Conservation (phyloP, 2,797 vertebrate genomes). For the Fistularia commersonii region DNA sequence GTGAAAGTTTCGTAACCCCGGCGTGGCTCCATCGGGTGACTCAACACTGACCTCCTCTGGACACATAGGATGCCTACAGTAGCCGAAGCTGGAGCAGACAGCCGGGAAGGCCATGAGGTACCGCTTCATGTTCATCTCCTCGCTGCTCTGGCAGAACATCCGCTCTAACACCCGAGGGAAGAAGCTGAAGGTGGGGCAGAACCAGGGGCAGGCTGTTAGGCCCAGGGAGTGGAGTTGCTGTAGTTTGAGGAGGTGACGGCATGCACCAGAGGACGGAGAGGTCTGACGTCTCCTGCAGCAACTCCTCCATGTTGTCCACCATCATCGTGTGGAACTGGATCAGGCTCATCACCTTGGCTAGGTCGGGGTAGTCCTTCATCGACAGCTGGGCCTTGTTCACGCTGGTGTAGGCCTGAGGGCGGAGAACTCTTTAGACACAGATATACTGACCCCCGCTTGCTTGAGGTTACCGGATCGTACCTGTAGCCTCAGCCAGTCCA, state of each 20-base stretch:
- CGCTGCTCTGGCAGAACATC: conserved; percentile 80
- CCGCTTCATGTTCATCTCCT: conserved; percentile 79
- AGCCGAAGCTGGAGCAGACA: conserved; percentile 80
- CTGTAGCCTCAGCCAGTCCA: conserved; percentile 94
- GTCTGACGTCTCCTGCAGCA: conserved; percentile 83
- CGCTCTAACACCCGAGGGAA: conserved; percentile 83
- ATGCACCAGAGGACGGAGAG: conserved; percentile 84
- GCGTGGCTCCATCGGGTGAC: conserved; percentile 6
- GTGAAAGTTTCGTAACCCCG: background rate
- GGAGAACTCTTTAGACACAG: conserved; percentile 29
- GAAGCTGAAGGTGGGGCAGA: conserved; percentile 67
- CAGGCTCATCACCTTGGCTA: conserved; percentile 88
- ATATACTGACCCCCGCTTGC: background rate
- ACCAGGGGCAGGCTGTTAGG: background rate
- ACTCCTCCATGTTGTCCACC: conserved; percentile 80
- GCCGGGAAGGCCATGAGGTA: conserved; percentile 82
- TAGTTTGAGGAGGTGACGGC: too few species aligned
- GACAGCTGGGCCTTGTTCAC: conserved; percentile 82
- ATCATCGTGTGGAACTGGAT: conserved; percentile 88
- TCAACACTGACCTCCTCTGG: conserved; percentile 88
- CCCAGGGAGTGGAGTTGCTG: conserved; percentile 1
- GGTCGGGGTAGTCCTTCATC: conserved; percentile 76
- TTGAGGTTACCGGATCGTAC: conserved; percentile 49
- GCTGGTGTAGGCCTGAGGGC: conserved; percentile 88
- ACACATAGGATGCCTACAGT: conserved; percentile 80